Conservation (phyloP, 2,113 vertebrate species). For the Sardina pilchardus region DNA sequence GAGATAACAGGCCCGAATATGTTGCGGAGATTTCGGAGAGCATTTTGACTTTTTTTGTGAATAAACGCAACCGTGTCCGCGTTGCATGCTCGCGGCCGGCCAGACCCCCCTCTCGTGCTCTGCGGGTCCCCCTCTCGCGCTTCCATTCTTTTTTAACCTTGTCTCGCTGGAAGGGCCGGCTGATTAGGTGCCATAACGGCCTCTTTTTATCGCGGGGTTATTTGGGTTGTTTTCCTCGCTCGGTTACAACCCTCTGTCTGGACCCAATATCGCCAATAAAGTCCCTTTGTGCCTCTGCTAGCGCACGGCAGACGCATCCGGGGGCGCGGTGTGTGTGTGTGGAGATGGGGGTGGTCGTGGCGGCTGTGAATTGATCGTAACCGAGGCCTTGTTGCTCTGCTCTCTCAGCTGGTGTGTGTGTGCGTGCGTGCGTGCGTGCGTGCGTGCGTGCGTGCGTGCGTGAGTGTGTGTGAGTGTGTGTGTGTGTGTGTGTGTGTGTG, state of each 20-base stretch:
- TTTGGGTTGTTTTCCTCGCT: constrained; percentile 75
- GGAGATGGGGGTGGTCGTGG: constrained; percentile 63
- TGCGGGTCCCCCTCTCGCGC: background rate
- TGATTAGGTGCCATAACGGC: constrained; percentile 68
- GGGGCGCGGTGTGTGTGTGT: constrained; percentile 58
- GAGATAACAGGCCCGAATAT: background rate
- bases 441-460: too few relatives aligned
- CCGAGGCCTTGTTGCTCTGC: constrained; percentile 88
- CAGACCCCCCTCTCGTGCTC: too few relatives aligned
- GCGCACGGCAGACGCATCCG: constrained; percentile 69
- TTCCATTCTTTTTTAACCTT: constrained; percentile 55
- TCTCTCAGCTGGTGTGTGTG: too few relatives aligned
- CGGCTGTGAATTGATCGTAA: constrained; percentile 91
- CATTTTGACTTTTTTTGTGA: background rate
- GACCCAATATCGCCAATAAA: constrained; percentile 79
- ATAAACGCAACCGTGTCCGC: too few relatives aligned
- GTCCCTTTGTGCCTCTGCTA: constrained; percentile 69
- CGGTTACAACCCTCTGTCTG: constrained; percentile 74
- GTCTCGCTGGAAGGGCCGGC: constrained; percentile 59
- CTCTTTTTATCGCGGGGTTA: constrained; percentile 72
- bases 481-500: too few relatives aligned
- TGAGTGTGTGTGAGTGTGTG: too few relatives aligned
- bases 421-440: too few relatives aligned
- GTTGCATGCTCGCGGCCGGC: too few relatives aligned
- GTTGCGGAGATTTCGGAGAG: background rate